These are phyloP conservation scores for Cottoperca gobio DNA, from an alignment of 2,797 vertebrate species.

Conservation along the genomic window DNA sequence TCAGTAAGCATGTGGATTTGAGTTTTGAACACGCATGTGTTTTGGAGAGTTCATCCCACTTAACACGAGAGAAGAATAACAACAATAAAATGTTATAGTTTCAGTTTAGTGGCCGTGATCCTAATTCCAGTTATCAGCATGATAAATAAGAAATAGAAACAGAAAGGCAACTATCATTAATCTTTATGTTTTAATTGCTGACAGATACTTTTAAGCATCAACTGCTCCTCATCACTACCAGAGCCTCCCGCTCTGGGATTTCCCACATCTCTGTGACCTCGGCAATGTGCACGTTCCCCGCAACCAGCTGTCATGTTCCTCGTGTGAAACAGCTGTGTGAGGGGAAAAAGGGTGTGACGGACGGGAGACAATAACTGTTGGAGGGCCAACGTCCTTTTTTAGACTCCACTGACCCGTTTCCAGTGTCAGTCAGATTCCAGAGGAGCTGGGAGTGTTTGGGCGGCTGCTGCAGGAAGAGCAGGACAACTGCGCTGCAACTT, in stretches of 20 bases:
- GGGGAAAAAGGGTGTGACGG: conserved; percentile 62
- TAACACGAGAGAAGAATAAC: too few relatives aligned
- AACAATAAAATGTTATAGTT: background rate
- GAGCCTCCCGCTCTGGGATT: conserved; percentile 55
- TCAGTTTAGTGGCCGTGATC: background rate
- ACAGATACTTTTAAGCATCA: conserved; percentile 17
- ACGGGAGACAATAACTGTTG: conserved; percentile 64
- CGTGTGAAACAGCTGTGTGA: conserved; percentile 70
- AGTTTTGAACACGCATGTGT: too few relatives aligned
- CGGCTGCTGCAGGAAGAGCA: conserved; percentile 62
- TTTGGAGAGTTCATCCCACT: too few relatives aligned
- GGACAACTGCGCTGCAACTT: conserved; percentile 70
- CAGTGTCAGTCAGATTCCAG: conserved; percentile 71
- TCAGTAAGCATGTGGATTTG: too few relatives aligned
- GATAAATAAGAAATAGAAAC: conserved; percentile 17
- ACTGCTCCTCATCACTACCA: conserved; percentile 35
- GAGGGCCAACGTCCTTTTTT: conserved; percentile 61
- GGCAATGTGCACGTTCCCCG: conserved; percentile 29
- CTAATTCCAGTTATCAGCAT: background rate
- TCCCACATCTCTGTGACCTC: conserved; percentile 65
- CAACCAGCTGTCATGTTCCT: conserved; percentile 63
- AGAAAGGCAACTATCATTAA: background rate
- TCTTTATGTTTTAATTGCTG: conserved; percentile 19
- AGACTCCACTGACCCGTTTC: conserved; percentile 66
- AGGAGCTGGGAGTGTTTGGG: conserved; percentile 57